Conservation (phyloP, 1,140 invertebrate genomes). For the Phenacoccus solenopsis region DNA sequence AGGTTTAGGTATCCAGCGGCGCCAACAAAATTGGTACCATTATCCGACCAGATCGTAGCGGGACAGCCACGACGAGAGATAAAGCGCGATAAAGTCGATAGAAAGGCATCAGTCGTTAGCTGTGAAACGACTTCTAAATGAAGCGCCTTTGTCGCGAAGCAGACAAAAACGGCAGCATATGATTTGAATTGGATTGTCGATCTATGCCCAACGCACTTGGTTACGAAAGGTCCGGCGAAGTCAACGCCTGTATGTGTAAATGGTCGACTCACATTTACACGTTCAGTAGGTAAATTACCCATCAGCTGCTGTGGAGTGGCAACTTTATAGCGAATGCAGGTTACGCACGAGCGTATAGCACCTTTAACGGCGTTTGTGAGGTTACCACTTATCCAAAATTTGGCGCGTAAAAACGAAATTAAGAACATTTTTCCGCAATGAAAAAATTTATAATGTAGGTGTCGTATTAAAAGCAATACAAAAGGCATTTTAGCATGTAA, state of each 20-base stretch:
- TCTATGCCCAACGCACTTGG: neutral
- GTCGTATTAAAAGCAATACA: neutral
- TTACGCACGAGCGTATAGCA: constrained; percentile 28
- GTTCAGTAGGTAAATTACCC: neutral
- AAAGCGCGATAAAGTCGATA: constrained; percentile 34
- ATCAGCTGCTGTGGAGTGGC: constrained; percentile 19
- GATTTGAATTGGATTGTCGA: neutral
- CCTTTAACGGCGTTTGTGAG: neutral
- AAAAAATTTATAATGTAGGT: neutral
- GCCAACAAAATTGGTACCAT: constrained; percentile 33
- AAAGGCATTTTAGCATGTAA: constrained; percentile 9
- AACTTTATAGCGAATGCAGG: constrained; percentile 22
- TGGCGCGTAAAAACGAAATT: neutral
- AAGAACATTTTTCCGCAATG: neutral
- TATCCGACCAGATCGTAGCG: constrained; percentile 30
- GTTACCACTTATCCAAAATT: neutral
- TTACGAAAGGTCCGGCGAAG: neutral
- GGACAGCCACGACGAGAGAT: constrained; percentile 31
- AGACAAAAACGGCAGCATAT: constrained; percentile 36
- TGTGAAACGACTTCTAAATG: constrained; percentile 35
- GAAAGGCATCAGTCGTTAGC: constrained; percentile 33
- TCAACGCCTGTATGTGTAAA: constrained; percentile 10
- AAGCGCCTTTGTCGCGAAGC: constrained; percentile 33
- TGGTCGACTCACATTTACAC: neutral
- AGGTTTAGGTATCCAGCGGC: constrained; percentile 23